Evolutionary conservation across 2,888 invertebrate genomes (phyloP).

Genomic region (Plebejus melissa): DNA sequence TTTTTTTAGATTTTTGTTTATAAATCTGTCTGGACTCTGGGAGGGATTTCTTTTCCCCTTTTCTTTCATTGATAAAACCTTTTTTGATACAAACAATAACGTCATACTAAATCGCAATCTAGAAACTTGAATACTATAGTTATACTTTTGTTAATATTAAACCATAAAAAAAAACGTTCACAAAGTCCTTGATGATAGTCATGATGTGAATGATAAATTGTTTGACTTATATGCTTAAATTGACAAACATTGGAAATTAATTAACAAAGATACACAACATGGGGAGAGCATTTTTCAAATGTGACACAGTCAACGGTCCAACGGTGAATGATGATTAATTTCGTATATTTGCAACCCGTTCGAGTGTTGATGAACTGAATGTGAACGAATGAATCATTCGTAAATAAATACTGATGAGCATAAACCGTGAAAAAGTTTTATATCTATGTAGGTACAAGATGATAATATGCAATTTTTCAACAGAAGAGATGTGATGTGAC

Average conservation of each 20-base stretch:
- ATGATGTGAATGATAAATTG: slow-evolving; percentile 3
- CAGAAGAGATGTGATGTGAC: not conserved
- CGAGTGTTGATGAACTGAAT: slow-evolving; percentile 35
- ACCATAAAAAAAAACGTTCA: too few relatives aligned
- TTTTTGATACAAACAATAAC: not conserved
- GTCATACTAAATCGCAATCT: not conserved
- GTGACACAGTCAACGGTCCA: slow-evolving; percentile 21
- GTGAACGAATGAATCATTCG: slow-evolving; percentile 36
- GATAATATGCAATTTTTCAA: not conserved
- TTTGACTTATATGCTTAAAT: slow-evolving; percentile 19
- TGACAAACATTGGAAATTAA: slow-evolving; percentile 26
- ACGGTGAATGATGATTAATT: slow-evolving; percentile 39
- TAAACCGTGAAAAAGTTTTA: not conserved
- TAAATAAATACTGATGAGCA: slow-evolving; percentile 25
- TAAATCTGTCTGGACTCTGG: not conserved
- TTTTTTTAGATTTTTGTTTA: not conserved
- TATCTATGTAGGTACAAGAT: not conserved
- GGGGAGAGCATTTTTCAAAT: not conserved
- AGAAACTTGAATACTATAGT: not conserved
- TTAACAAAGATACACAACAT: slow-evolving; percentile 18
- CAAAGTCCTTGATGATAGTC: not conserved
- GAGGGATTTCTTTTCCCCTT: not conserved
- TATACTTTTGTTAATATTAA: too few relatives aligned
- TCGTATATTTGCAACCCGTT: slow-evolving; percentile 38
- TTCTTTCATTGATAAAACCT: not conserved